Base-by-base conservation (phyloP, 2,888 invertebrate genomes). In the Aleiodes leptofemur region DNA sequence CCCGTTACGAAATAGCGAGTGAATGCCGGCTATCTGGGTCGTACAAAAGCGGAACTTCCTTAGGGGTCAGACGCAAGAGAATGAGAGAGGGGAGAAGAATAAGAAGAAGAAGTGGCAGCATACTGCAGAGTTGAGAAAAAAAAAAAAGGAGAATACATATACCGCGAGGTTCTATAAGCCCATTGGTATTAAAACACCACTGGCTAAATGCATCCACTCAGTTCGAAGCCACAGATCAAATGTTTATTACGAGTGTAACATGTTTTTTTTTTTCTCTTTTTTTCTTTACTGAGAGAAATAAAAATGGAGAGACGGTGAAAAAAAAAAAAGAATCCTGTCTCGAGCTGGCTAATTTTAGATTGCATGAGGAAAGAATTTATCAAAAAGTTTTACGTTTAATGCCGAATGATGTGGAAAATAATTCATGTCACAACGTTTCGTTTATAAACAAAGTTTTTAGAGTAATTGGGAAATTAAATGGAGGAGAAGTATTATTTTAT, bases 1-100 rank as follows among this genome's bases (percentile, higher is more conserved):
- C 87, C 88, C 88, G 88, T 88, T 88, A 88, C 88, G 88, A 88
- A 88, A 88, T 88, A 87, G 87, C 86, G 86, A 88, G 86, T 86
- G 88, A 87, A 87, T 87, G 88, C 86, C 80, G 86, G 79, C 84
- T 83, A 88, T 88, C 85, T 88, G 86, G 88, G 88, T 88, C 88
- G 86, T 86, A 85, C 86, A 86, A 87, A 86, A 88, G 88, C 86
- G 87, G 87, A 87, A 87, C 87, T 87, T 87, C 85, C 86, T 85
- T 82, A 83, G 82, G 73, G 68, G 81, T 75, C 72, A 75, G 59
- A 70, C 71, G 72, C 23, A 23, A 76, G 77, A 51, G 66, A 72
- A 51, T 38, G 34, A 77, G 69, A 51, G 57, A 57, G 72, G 48
- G 48, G 51, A 23, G 11, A 57, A 50, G 53, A 34, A n/a, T n/a